Evolutionary conservation across 2,113 vertebrate genomes (phyloP).

Genomic region (Cyrtonyx montezumae): DNA sequence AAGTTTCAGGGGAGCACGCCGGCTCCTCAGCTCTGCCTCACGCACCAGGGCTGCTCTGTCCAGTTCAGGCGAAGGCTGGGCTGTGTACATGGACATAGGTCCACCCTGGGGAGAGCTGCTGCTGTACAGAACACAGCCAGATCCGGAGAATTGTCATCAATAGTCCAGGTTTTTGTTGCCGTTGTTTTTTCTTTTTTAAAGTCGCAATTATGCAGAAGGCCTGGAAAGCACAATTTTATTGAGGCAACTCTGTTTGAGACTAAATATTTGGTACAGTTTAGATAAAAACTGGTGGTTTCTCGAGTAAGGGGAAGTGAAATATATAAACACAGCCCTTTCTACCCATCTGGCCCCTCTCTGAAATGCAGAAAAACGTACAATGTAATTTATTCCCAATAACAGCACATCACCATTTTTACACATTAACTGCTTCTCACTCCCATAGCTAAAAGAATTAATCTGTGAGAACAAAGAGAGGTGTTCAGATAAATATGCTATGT

Average conservation of each 20-base stretch:
- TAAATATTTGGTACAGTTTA: background rate
- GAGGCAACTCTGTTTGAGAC: background rate
- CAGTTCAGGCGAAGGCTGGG: background rate
- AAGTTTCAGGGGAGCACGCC: constrained; percentile 60
- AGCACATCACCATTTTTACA: background rate
- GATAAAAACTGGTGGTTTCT: constrained; percentile 3
- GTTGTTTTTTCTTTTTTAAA: background rate
- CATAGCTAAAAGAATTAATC: background rate
- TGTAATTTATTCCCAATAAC: background rate
- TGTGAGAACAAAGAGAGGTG: background rate
- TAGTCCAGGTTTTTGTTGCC: background rate
- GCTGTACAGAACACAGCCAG: background rate
- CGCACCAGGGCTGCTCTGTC: background rate
- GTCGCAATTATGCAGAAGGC: background rate
- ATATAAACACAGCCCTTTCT: constrained; percentile 5
- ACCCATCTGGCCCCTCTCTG: background rate
- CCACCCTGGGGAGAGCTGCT: background rate
- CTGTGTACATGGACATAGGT: background rate
- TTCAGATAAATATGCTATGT: background rate
- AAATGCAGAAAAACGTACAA: constrained; percentile 24
- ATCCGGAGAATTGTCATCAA: background rate
- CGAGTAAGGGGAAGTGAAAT: constrained; percentile 27
- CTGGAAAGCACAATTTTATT: background rate
- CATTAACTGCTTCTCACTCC: background rate
- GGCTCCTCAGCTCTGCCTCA: constrained; percentile 2